Evolutionary conservation across 2,888 invertebrate genomes (phyloP), one percentile per base, ranked within the genome.

Genomic region (Drosophila anomalata): DNA sequence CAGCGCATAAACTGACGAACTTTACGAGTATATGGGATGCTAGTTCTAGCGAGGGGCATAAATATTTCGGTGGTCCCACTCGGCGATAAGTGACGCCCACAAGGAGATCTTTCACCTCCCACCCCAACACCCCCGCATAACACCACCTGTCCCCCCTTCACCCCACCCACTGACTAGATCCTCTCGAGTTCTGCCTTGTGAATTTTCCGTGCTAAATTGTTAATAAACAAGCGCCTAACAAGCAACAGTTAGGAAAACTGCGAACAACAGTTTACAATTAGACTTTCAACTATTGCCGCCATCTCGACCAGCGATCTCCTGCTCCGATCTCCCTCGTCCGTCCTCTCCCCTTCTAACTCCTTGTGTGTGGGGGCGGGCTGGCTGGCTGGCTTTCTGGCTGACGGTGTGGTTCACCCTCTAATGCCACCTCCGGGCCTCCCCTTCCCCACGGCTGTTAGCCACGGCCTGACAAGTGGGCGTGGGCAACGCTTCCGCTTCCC

Each of bases 221-320:
- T 88, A 84, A 88, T 89, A 88, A 89, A 87, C 87, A 81, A 79
- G 83, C 82, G 75, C 62, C 76, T 84, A 84, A 87, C 87, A 87
- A 85, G 82, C 87, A 75, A 79, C 81, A 72, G 80, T 85, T 76
- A 72, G 75, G 75, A 77, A 76, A 78, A 60, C 75, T 76, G 79
- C 87, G 76, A 87, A 79, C 79, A 89, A 83, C 87, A 88, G 77
- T 88, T 88, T 83, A 78, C 85, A 88, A 89, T 88, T 89, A 88
- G 78, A 80, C 87, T 84, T 87, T 87, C 79, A 84, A 87, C 82
- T 87, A 74, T 58, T 74, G 70, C 81, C 81, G 81, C 70, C 81
- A 69, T 76, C 70, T 47, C 14, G 22, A 29, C 39, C 14, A 31
- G 17, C 46, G 53, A 65, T 63, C 53, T 47, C 31, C 52, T 0